phyloP scores from a whole-genome alignment of 2,797 vertebrate genomes.

The Eutrigla gurnardus region DNA sequence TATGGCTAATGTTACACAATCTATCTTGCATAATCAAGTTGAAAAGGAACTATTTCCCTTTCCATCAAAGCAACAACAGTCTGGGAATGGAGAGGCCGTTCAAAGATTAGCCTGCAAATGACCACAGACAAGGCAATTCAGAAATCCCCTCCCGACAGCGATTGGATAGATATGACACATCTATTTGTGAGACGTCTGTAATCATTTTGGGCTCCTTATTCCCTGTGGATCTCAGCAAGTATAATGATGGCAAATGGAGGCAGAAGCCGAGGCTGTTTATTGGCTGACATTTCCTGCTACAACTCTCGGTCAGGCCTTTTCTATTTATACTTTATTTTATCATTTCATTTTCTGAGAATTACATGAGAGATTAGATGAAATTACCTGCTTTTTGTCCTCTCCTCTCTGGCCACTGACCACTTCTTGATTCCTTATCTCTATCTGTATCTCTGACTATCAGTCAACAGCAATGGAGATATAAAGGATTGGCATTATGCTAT shows the following conservation, averaged over 20 bases:
- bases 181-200: constrained; percentile 63
- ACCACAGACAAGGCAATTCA: constrained; percentile 48
- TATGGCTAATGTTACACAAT: neutral
- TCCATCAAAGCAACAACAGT: constrained; percentile 33
- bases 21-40: constrained; percentile 24
- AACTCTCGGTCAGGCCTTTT: constrained; percentile 25
- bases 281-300: constrained; percentile 74
- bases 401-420: constrained; percentile 2
- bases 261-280: constrained; percentile 72
- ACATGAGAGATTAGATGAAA: constrained; percentile 46
- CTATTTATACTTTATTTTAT: neutral
- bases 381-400: constrained; percentile 23
- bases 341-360: constrained; percentile 36
- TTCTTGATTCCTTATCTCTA: constrained; percentile 22
- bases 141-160: constrained; percentile 41
- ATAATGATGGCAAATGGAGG: constrained; percentile 78
- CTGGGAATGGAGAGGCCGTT: constrained; percentile 25
- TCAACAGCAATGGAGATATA: constrained; percentile 22
- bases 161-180: constrained; percentile 65
- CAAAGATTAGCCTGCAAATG: constrained; percentile 44
- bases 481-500: constrained; percentile 19
- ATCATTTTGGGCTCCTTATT: constrained; percentile 59
- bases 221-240: constrained; percentile 26
- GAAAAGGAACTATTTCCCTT: constrained; percentile 40
- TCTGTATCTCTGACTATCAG: neutral